Percentiles rank a stretch among this genome's conserved stretches.
phyloP scores from a whole-genome alignment of 2,797 vertebrate genomes.

The Aphelocoma californica region DNA sequence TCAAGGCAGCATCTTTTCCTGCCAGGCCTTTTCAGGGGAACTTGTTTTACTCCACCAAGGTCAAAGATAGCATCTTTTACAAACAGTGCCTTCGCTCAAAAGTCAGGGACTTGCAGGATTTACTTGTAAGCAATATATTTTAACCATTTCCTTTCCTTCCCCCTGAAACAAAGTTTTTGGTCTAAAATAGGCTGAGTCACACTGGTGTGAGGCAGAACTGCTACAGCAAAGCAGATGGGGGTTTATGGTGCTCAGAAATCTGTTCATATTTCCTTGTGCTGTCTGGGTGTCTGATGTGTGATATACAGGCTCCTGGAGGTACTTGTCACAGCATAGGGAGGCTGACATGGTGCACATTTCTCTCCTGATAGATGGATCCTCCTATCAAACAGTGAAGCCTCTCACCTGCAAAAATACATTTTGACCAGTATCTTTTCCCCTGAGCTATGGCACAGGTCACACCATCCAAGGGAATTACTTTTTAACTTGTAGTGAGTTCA shows the following conservation, averaged over 20 bases:
- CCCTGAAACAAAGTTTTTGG: not conserved
- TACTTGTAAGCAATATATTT: not conserved
- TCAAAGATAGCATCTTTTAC: constrained; percentile 48
- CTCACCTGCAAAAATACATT: constrained; percentile 5
- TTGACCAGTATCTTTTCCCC: not conserved
- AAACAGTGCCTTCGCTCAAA: not conserved
- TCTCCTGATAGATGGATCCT: constrained; percentile 25
- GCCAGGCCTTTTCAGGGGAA: constrained; percentile 12
- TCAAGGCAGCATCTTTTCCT: constrained; percentile 29
- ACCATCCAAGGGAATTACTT: not conserved
- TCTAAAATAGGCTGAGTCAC: constrained; percentile 22
- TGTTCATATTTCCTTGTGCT: constrained; percentile 41
- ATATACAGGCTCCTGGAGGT: constrained; percentile 35
- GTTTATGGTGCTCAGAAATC: constrained; percentile 38
- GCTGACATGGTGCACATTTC: constrained; percentile 17
- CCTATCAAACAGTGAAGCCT: not conserved
- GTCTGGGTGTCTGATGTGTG: constrained; percentile 23
- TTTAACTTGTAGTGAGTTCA: not conserved
- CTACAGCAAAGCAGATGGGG: constrained; percentile 9
- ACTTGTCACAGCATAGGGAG: constrained; percentile 1
- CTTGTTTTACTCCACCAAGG: constrained; percentile 51
- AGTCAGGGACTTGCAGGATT: not conserved
- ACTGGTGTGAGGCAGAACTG: not conserved
- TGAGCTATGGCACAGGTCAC: not conserved
- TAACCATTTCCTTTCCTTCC: not conserved